A percentile compares a stretch with the other conserved stretches of the same genome.
Conservation (phyloP, 2,888 invertebrate species). For the Anticlea derivata region DNA sequence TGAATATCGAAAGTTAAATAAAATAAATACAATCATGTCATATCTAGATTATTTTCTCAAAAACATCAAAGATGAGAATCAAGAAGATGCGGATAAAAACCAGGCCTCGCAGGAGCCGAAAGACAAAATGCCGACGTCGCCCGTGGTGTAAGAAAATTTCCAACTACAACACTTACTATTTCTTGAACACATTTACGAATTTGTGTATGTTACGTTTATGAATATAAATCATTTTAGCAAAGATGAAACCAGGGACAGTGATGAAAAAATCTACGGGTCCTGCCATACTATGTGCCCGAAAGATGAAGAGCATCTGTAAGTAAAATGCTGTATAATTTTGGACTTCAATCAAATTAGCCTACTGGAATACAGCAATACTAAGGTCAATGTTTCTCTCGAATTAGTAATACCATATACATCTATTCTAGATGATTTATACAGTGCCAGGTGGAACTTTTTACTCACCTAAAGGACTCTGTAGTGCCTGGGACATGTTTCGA, state of each 20-base stretch:
- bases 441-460: too few species aligned
- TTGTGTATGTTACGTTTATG: not conserved
- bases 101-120: not conserved
- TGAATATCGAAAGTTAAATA: not conserved
- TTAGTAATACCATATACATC: too few species aligned
- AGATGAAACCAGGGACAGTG: not conserved
- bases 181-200: not conserved
- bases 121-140: not conserved
- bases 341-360: too few species aligned
- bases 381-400: too few species aligned
- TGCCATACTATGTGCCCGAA: slow-evolving; percentile 19
- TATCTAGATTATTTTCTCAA: slow-evolving; percentile 13
- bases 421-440: too few species aligned
- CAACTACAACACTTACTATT: too few species aligned
- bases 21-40: slow-evolving; percentile 4
- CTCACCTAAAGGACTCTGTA: too few species aligned
- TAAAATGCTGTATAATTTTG: not conserved
- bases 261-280: slow-evolving; percentile 11
- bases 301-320: slow-evolving; percentile 19
- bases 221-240: not conserved
- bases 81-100: not conserved
- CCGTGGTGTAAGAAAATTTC: too few species aligned
- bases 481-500: too few species aligned
- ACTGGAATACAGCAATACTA: too few species aligned
- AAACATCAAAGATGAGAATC: slow-evolving; percentile 2